Base-by-base conservation (phyloP, 2,113 vertebrate species). In the Oncorhynchus keta region DNA sequence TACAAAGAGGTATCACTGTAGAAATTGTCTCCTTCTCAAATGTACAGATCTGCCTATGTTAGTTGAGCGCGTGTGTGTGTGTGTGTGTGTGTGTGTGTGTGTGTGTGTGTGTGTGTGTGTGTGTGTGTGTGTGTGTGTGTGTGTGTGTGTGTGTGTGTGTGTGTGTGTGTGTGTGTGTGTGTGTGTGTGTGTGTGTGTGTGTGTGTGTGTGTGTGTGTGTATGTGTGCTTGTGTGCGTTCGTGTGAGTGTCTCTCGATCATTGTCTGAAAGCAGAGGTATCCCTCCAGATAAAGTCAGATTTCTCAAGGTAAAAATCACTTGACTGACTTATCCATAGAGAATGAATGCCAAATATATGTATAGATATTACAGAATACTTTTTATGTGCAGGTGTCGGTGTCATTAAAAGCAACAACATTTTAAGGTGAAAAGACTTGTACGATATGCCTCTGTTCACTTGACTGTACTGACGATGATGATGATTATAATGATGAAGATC, bases 301-400 rank as follows among this genome's bases (percentile, higher is more conserved):
- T 92, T 89, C 88, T 79, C 78, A 85, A 86, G 84, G 83, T 85
- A 83, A 90, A 90, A 90, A 89, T 86, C 89, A 87, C 87, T 91
- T 92, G 90, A 90, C 89, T 89, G 84, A 91, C 90, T 84, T 92
- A 92, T 93, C 93, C 88, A 95, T 91, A 94, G 91, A 93, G 88
- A 92, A 94, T 92, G 88, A 92, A 94, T 92, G 89, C 92, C 79
- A 89, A 92, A 92, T 89, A 86, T 92, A 80, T 80, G 77, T 81
- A 92, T 55, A 18, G 12, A 55, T 14, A 92, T 89, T 86, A 92
- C 92, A 93, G 92, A 89, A 93, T 94, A 89, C 93, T 94, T 94
- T 94, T 94, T 94, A 94, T 94, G 93, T 94, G 92, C 91, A 91
- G 90, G 92, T 94, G 91, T 94, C 90, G 81, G 84, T 94, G 92